A percentile compares a stretch with the other conserved stretches of the same genome.
Evolutionary conservation across 30 jellyfish, hydroid and myxozoan species (phyloP).

Genomic region (Aurelia sp.): DNA sequence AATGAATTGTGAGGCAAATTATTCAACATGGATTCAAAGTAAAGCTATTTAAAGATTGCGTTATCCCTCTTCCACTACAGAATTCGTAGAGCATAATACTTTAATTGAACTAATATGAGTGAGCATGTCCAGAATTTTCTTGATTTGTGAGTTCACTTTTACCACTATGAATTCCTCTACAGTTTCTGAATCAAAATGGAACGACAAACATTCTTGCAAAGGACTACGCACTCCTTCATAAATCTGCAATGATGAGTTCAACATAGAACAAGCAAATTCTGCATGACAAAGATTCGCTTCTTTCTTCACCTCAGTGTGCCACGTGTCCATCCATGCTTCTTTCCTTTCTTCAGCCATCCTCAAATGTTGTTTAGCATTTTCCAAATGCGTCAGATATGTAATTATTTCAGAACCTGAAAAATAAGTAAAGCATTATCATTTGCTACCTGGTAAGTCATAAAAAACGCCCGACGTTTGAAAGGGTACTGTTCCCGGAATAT

Average conservation of each 20-base stretch:
- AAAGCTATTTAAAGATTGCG: neutral
- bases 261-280: conserved; percentile 70
- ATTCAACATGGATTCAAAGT: neutral
- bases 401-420: conserved; percentile 86
- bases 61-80: neutral
- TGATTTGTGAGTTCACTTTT: conserved; percentile 77
- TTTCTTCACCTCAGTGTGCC: conserved; percentile 83
- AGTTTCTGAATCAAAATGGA: conserved; percentile 89
- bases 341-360: conserved; percentile 79
- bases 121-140: conserved; percentile 58
- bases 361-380: conserved; percentile 80
- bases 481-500: too few species aligned
- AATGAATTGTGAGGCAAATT: neutral
- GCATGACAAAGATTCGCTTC: conserved; percentile 84
- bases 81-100: conserved; percentile 16
- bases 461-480: too few species aligned
- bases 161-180: conserved; percentile 93
- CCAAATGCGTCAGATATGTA: conserved; percentile 76
- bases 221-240: conserved; percentile 85
- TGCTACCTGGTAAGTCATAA: too few species aligned
- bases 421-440: neutral
- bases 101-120: conserved; percentile 67
- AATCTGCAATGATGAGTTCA: conserved; percentile 68
- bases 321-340: conserved; percentile 96
- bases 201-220: conserved; percentile 88